These are phyloP conservation scores for Enoplosus armatus DNA, from an alignment of 2,797 vertebrate genomes.

Conservation along the genomic window DNA sequence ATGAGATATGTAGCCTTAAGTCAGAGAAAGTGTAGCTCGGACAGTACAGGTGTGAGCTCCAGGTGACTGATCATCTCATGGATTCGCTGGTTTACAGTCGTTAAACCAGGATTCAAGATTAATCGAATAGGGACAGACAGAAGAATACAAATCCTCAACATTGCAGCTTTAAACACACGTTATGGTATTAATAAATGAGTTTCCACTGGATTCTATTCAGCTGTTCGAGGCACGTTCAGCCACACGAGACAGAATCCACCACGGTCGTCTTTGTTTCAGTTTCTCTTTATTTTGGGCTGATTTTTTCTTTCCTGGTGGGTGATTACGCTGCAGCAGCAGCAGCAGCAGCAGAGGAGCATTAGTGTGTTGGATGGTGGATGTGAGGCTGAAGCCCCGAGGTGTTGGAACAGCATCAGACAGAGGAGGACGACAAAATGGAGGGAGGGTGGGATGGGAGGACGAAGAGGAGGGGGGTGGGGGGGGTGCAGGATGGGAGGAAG, in stretches of 20 bases:
- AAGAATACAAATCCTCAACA: not conserved
- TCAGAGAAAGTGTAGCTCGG: not conserved
- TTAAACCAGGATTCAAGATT: conserved; percentile 2
- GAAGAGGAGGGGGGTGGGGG: conserved; percentile 51
- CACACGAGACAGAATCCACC: conserved; percentile 1
- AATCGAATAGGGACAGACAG: not conserved
- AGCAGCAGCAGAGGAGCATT: conserved; percentile 51
- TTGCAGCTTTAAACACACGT: not conserved
- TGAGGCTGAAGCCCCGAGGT: conserved; percentile 68
- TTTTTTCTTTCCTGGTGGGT: conserved; percentile 10
- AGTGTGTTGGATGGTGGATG: conserved; percentile 53
- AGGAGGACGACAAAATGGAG: conserved; percentile 78
- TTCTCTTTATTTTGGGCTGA: conserved; percentile 23
- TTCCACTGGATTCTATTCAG: not conserved
- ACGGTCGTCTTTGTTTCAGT: conserved; percentile 17
- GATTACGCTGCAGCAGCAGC: conserved; percentile 47
- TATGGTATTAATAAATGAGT: not conserved
- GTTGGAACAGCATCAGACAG: conserved; percentile 72
- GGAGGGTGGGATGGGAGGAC: conserved; percentile 39
- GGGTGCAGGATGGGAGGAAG: conserved; percentile 54
- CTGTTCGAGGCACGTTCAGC: conserved; percentile 26
- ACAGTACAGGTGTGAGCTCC: not conserved
- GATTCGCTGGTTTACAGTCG: not conserved
- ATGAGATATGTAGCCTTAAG: too few relatives aligned
- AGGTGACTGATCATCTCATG: not conserved